Evolutionary conservation across 1,140 invertebrate genomes (phyloP).

Genomic region (Epicauta chinensis): DNA sequence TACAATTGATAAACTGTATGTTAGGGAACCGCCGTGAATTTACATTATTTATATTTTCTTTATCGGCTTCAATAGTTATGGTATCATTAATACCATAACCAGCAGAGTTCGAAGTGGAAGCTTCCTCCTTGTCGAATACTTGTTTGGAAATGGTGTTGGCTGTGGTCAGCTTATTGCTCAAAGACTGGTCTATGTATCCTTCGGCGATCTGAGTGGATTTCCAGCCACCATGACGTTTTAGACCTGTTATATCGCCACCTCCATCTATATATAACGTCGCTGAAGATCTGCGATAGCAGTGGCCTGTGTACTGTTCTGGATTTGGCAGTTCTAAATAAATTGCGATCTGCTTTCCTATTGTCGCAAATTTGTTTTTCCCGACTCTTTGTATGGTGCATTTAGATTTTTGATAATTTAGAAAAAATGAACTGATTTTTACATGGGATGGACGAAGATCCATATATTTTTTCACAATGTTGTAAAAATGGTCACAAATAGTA

Average conservation of each 20-base stretch:
- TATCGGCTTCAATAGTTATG: too few relatives aligned
- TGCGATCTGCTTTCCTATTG: conserved; percentile 32
- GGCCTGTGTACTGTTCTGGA: conserved; percentile 33
- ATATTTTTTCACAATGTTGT: conserved; percentile 10
- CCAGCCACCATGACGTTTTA: conserved; percentile 32
- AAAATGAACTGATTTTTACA: conserved; percentile 3
- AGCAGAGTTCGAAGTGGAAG: too few relatives aligned
- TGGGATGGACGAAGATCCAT: conserved; percentile 3
- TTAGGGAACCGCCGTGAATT: too few relatives aligned
- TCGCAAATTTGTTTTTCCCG: conserved; percentile 31
- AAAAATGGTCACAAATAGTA: conserved; percentile 13
- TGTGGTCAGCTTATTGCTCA: neutral
- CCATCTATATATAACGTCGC: conserved; percentile 30
- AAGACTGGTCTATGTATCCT: conserved; percentile 2
- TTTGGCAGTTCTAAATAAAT: conserved; percentile 32
- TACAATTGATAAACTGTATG: too few relatives aligned
- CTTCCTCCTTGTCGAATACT: too few relatives aligned
- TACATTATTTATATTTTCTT: too few relatives aligned
- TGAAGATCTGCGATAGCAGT: conserved; percentile 32
- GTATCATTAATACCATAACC: too few relatives aligned
- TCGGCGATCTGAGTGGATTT: conserved; percentile 17
- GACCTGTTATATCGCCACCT: conserved; percentile 22
- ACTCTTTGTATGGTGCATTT: conserved; percentile 32
- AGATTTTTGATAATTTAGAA: conserved; percentile 30
- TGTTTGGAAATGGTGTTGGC: too few relatives aligned